Base-by-base conservation (phyloP, 2,113 vertebrate species). In the Pedetes capensis region DNA sequence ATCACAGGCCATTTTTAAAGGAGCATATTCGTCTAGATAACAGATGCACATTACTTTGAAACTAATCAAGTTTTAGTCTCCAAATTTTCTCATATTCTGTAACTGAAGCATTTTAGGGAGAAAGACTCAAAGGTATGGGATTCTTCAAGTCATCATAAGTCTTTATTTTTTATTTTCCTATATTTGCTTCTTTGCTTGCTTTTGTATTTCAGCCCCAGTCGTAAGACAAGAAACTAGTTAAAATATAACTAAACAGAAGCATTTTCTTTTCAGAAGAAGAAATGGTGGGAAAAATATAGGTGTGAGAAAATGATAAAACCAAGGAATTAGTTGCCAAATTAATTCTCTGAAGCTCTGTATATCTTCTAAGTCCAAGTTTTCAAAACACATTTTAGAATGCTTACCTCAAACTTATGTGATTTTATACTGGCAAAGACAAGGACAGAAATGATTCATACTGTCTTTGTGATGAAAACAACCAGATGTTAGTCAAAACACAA, bases 381-480 rank as follows among this genome's bases (percentile, higher is more conserved):
- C 88, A 91, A 91, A 59, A 80, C 49, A 64, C 25, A 37, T 49
- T 93, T 94, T 83, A 64, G 55, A 89, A 96, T 93, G 89, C 83
- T 96, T 93, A 42, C 74, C 83, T 39, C 68, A 91, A 82, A 93
- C 74, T 59, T 78, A 81, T 71, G 8, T 81, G 78, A 64, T 87
- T 96, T 95, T 94, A 71, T 68, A 55, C 51, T 47, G 37, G 68
- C 37, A 87, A 68, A 93, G 81, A 66, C 32, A 64, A 78, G 72
- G 44, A 51, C 32, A 44, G 82, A 78, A 93, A 79, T 96, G 81
- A 93, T 91, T 97, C 72, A 80, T 47, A 63, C 44, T 89, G 57
- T 86, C 92, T 93, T 93, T 93, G 87, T 71, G 89, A 94, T 71
- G 81, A 69, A 93, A 95, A 37, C 82, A 55, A 42, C 37, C 44